Evolutionary conservation across 2,888 invertebrate genomes (phyloP).

Genomic region (Polydrusus pterygomalis): DNA sequence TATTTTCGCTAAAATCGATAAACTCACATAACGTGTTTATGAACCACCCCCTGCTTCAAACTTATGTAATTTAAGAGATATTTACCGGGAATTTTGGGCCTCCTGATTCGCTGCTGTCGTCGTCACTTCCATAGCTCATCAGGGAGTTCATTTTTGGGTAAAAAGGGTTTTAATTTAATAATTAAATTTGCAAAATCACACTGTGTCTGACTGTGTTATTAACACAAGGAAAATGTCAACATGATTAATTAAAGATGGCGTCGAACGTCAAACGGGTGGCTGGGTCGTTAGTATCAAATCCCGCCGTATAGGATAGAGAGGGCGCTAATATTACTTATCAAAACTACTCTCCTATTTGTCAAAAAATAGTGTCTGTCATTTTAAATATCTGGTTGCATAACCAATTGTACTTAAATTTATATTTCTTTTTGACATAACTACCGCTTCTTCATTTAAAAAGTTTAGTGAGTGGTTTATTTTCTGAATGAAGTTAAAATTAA

Average conservation of each 20-base stretch:
- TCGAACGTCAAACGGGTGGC: not conserved
- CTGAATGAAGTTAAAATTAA: too few species aligned
- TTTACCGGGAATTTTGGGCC: slow-evolving; percentile 65
- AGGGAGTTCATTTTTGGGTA: slow-evolving; percentile 81
- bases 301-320: too few species aligned
- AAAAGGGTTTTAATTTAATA: not conserved
- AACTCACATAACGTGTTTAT: not conserved
- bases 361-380: too few species aligned
- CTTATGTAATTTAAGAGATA: slow-evolving; percentile 44
- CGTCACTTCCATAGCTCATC: slow-evolving; percentile 86
- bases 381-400: too few species aligned
- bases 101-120: slow-evolving; percentile 77
- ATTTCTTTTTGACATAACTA: too few species aligned
- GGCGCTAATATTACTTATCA: too few species aligned
- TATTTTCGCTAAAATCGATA: not conserved
- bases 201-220: too few species aligned
- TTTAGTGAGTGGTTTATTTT: too few species aligned
- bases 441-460: too few species aligned
- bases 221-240: slow-evolving; percentile 4
- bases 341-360: too few species aligned
- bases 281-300: not conserved
- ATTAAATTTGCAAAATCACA: not conserved
- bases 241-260: slow-evolving; percentile 2
- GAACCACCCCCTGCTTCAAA: slow-evolving; percentile 7
- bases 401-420: too few species aligned